Evolutionary conservation across 2,113 vertebrate genomes (phyloP).

Genomic region (Mus pahari): DNA sequence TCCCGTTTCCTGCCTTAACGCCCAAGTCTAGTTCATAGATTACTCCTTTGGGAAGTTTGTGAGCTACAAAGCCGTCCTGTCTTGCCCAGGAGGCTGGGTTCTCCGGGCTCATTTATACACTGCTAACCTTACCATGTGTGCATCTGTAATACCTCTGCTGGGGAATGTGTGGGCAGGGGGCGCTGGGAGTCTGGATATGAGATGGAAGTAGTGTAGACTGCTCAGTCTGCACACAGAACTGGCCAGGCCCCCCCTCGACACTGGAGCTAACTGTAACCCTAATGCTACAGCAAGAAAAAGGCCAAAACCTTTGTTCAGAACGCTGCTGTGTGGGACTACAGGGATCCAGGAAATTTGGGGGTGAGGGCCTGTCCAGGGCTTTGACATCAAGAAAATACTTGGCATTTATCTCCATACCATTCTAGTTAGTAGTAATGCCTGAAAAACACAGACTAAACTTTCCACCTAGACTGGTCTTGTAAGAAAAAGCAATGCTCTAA

Average conservation of each 20-base stretch:
- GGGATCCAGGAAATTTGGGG: neutral
- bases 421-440: neutral
- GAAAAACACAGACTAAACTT: neutral
- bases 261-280: neutral
- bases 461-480: neutral
- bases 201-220: neutral
- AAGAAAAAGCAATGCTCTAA: neutral
- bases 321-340: neutral
- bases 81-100: neutral
- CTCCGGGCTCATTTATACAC: neutral
- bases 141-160: neutral
- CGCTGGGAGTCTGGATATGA: neutral
- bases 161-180: neutral
- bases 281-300: neutral
- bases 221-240: neutral
- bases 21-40: neutral
- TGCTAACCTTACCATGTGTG: too few relatives aligned
- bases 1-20: neutral
- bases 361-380: neutral
- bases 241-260: neutral
- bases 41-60: neutral
- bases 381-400: neutral
- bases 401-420: neutral
- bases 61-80: neutral
- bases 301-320: neutral